phyloP scores from a whole-genome alignment of 2,797 vertebrate genomes.

The Pipistrellus nathusii region DNA sequence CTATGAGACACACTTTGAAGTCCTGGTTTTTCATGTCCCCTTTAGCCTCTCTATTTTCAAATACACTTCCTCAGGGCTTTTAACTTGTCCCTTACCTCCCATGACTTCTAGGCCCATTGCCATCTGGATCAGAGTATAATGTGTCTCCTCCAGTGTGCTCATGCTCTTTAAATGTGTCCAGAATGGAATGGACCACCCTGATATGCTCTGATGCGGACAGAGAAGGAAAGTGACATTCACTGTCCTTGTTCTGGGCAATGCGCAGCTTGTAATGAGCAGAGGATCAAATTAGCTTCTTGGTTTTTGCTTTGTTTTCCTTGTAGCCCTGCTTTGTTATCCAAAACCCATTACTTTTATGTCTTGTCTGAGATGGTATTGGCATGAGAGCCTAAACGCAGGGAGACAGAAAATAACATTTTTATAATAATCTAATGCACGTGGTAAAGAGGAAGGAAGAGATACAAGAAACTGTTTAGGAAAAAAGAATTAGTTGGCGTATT shows the following conservation, averaged over 20 bases:
- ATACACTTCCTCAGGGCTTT: not conserved
- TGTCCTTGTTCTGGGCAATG: not conserved
- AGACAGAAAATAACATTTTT: not conserved
- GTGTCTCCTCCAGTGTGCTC: not conserved
- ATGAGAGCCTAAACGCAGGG: not conserved
- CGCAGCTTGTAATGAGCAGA: not conserved
- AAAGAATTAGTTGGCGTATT: slow-evolving; percentile 44
- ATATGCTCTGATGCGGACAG: not conserved
- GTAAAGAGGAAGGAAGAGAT: slow-evolving; percentile 21
- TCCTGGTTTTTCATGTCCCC: not conserved
- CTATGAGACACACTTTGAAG: not conserved
- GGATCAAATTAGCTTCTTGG: not conserved
- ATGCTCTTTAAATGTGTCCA: not conserved
- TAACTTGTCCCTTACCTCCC: not conserved
- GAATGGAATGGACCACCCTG: not conserved
- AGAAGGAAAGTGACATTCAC: not conserved
- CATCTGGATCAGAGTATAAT: not conserved
- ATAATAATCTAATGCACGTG: slow-evolving; percentile 14
- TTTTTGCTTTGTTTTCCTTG: not conserved
- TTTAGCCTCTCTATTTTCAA: slow-evolving; percentile 30
- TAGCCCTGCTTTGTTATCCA: not conserved
- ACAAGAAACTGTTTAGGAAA: not conserved
- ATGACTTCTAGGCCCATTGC: not conserved
- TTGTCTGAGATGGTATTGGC: not conserved
- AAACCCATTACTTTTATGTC: slow-evolving; percentile 19